These are phyloP conservation scores for Agapostemon virescens DNA, from an alignment of 2,888 invertebrate species.

Conservation along the genomic window DNA sequence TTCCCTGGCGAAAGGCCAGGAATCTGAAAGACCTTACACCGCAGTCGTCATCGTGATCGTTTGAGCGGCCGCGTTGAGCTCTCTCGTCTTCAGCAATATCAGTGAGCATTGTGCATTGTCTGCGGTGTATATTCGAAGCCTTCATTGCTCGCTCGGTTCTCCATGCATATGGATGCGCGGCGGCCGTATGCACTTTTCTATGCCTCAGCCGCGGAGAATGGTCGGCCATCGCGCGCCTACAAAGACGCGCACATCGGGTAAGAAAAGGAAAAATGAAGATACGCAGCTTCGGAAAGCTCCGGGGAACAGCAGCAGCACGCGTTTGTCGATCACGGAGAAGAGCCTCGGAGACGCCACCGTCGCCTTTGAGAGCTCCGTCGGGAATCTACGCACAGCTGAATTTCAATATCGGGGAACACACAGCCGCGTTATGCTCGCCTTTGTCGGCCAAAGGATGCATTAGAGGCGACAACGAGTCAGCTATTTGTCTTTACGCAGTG, in stretches of 20 bases:
- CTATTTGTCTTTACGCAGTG: not conserved
- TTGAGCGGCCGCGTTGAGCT: slow-evolving; percentile 24
- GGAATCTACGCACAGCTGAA: slow-evolving; percentile 29
- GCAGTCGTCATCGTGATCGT: slow-evolving; percentile 60
- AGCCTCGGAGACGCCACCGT: not conserved
- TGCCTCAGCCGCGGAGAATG: slow-evolving; percentile 27
- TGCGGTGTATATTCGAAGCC: slow-evolving; percentile 45
- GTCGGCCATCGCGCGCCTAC: slow-evolving; percentile 23
- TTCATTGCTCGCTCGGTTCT: slow-evolving; percentile 39
- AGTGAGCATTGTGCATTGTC: slow-evolving; percentile 70
- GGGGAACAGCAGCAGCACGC: slow-evolving; percentile 7
- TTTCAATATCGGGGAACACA: slow-evolving; percentile 20
- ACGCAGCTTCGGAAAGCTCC: not conserved
- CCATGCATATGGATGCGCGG: slow-evolving; percentile 66
- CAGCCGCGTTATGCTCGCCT: not conserved
- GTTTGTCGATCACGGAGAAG: slow-evolving; percentile 13
- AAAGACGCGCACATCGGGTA: slow-evolving; percentile 17
- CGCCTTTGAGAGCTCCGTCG: slow-evolving; percentile 29
- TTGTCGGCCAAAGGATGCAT: slow-evolving; percentile 6
- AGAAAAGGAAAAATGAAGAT: slow-evolving; percentile 14
- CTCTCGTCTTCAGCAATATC: slow-evolving; percentile 62
- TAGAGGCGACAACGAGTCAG: not conserved
- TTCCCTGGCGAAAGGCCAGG: slow-evolving; percentile 42
- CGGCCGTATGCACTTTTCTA: slow-evolving; percentile 45
- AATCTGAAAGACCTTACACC: slow-evolving; percentile 38